A percentile compares a stretch with the other conserved stretches of the same genome.
Evolutionary conservation across 2,113 vertebrate genomes (phyloP).

Genomic region (Corythornis vintsioides): DNA sequence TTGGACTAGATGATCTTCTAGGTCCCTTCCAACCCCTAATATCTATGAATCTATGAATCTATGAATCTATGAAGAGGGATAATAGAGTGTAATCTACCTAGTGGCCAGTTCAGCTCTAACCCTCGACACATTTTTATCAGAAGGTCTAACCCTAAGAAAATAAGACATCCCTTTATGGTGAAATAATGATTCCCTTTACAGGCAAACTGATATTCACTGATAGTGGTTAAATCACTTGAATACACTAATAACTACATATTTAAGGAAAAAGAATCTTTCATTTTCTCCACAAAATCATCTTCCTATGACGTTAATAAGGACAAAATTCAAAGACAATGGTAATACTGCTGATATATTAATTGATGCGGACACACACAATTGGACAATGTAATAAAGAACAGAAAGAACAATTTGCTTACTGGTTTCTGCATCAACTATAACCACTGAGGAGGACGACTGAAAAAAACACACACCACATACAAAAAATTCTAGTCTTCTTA

Average conservation of each 20-base stretch:
- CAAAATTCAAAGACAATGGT: neutral
- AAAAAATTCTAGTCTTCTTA: neutral
- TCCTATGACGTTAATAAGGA: neutral
- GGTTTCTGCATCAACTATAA: neutral
- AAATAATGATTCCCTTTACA: neutral
- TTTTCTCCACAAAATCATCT: neutral
- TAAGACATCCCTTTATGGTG: neutral
- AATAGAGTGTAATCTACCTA: too few species aligned
- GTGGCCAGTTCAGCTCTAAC: neutral
- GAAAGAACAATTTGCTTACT: neutral
- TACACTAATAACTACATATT: neutral
- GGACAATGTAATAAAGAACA: neutral
- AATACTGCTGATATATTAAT: neutral
- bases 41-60: too few species aligned
- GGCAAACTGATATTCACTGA: neutral
- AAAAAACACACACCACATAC: accelerated
- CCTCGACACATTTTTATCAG: neutral
- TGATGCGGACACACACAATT: neutral
- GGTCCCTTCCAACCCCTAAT: too few species aligned
- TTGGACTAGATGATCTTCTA: too few species aligned
- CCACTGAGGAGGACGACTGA: neutral
- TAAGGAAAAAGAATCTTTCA: neutral
- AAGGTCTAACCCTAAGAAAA: neutral
- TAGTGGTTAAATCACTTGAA: neutral
- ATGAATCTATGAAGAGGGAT: too few species aligned